These are phyloP conservation scores for Zygothrica quintamaculata DNA, from an alignment of 2,888 invertebrate species.

Conservation along the genomic window DNA sequence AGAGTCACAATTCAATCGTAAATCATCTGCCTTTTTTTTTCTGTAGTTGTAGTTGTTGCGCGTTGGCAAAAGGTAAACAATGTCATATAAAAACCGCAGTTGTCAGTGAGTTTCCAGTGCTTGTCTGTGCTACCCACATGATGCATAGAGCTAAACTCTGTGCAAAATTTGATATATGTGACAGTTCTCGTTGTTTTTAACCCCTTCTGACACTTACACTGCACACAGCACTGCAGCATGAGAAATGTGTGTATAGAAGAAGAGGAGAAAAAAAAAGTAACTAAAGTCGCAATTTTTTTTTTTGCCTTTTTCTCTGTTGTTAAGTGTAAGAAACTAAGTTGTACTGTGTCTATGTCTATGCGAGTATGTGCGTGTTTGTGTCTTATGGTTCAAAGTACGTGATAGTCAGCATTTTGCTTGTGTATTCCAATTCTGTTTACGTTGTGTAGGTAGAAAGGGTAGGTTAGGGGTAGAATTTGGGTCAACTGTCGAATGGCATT, in stretches of 20 bases:
- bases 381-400: conserved; percentile 41
- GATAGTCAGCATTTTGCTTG: conserved; percentile 47
- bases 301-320: too few species aligned
- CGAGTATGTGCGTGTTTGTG: conserved; percentile 10
- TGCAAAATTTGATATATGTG: conserved; percentile 46
- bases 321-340: conserved; percentile 21
- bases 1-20: conserved; percentile 59
- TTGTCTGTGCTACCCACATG: conserved; percentile 20
- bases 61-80: conserved; percentile 64
- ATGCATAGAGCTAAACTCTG: conserved; percentile 18
- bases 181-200: conserved; percentile 27
- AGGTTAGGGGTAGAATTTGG: conserved; percentile 50
- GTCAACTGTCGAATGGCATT: conserved; percentile 75
- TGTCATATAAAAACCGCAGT: conserved; percentile 64
- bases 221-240: conserved; percentile 53
- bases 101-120: conserved; percentile 39
- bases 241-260: conserved; percentile 47
- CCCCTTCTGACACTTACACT: conserved; percentile 54
- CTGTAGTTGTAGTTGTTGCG: conserved; percentile 19
- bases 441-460: not conserved
- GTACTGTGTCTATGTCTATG: too few species aligned
- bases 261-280: conserved; percentile 6
- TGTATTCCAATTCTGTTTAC: not conserved
- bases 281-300: conserved; percentile 36
- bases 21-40: conserved; percentile 48